These are phyloP conservation scores for Bubo scandiacus DNA, from an alignment of 2,113 vertebrate genomes.

Conservation along the genomic window DNA sequence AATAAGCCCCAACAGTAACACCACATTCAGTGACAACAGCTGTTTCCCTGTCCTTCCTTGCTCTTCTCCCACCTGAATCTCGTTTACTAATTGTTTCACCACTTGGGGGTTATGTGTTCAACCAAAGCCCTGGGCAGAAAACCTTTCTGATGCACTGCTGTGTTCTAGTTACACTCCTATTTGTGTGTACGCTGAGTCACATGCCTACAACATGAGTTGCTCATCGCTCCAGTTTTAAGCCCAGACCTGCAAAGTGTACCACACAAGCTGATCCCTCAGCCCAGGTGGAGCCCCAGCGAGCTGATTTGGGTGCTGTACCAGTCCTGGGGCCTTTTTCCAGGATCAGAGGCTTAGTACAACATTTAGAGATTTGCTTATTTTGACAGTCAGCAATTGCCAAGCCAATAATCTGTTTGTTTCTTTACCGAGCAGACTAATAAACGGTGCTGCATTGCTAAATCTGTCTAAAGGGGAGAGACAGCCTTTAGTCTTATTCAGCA, in stretches of 20 bases:
- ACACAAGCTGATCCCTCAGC: neutral
- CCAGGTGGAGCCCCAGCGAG: neutral
- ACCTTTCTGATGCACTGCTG: neutral
- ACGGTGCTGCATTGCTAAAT: neutral
- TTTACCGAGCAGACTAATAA: neutral
- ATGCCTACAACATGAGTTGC: neutral
- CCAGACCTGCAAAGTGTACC: neutral
- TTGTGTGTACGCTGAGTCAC: neutral
- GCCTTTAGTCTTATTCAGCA: neutral
- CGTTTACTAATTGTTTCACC: neutral
- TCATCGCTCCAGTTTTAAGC: neutral
- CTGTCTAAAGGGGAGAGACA: neutral
- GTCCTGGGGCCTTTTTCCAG: neutral
- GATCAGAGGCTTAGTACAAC: neutral
- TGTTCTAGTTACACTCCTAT: neutral
- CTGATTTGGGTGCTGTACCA: neutral
- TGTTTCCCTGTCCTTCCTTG: neutral
- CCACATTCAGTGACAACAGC: neutral
- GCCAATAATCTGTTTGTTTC: neutral
- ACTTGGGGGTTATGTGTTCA: neutral
- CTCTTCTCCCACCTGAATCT: neutral
- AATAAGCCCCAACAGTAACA: neutral
- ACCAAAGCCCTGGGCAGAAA: neutral
- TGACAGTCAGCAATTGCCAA: neutral
- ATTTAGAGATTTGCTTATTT: neutral